Evolutionary conservation across 2,113 vertebrate genomes (phyloP).

Genomic region (Anseranas semipalmata): DNA sequence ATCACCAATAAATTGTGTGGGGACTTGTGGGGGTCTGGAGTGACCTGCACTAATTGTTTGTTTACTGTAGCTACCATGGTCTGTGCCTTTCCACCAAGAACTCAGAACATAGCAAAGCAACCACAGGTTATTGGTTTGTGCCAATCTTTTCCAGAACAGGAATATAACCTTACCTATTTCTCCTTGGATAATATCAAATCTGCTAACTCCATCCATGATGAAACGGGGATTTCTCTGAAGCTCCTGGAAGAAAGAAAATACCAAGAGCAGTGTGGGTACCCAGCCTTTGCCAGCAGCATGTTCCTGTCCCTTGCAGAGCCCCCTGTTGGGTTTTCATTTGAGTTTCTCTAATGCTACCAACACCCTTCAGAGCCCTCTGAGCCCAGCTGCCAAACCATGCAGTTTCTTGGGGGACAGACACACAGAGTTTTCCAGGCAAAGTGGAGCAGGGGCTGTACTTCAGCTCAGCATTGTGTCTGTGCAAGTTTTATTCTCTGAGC

Average conservation of each 20-base stretch:
- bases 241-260: constrained; percentile 64
- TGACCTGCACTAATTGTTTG: background rate
- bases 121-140: background rate
- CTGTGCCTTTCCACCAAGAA: background rate
- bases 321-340: background rate
- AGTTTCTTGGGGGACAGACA: background rate
- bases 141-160: background rate
- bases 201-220: constrained; percentile 71
- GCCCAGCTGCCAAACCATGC: background rate
- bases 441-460: background rate
- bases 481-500: background rate
- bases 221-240: constrained; percentile 51
- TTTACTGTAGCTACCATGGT: background rate
- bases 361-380: background rate
- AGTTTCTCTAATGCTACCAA: background rate
- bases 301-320: background rate
- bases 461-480: background rate
- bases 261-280: background rate
- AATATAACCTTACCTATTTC: constrained; percentile 62
- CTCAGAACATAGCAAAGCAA: background rate
- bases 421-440: background rate
- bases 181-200: constrained; percentile 81
- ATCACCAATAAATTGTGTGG: background rate
- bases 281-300: background rate
- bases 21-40: background rate